A percentile compares a stretch with the other conserved stretches of the same genome.
Conservation (phyloP, 1,140 invertebrate species). For the Galleria mellonella region DNA sequence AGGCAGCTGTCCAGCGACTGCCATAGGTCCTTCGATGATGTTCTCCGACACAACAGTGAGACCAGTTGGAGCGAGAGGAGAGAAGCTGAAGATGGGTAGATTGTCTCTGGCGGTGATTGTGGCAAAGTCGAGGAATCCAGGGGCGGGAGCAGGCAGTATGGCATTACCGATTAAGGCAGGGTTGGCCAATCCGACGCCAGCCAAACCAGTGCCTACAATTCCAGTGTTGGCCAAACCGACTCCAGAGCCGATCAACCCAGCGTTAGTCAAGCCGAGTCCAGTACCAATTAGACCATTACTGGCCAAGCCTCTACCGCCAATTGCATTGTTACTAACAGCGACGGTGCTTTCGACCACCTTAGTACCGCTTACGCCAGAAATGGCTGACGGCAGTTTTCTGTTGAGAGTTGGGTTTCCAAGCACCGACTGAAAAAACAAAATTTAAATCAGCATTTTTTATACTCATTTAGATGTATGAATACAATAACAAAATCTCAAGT, state of each 20-base stretch:
- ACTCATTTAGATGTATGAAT: no score
- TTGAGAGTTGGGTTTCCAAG: no score
- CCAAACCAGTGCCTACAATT: no score
- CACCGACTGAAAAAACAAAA: no score
- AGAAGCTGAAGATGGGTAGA: neutral
- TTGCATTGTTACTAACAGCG: neutral
- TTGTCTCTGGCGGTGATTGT: neutral
- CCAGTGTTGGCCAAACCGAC: neutral
- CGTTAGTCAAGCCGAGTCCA: neutral
- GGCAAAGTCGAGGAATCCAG: neutral
- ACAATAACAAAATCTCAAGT: no score
- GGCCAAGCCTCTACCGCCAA: neutral
- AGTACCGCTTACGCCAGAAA: neutral
- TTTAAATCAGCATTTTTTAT: no score
- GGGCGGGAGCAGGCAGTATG: slow-evolving; percentile 5
- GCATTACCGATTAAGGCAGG: slow-evolving; percentile 1
- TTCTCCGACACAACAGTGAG: slow-evolving; percentile 21
- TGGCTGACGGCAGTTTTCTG: no score
- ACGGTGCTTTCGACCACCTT: neutral
- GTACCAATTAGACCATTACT: neutral
- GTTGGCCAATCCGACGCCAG: neutral
- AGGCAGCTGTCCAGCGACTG: slow-evolving; percentile 28
- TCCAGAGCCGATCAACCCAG: neutral
- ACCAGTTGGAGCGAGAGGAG: slow-evolving; percentile 17
- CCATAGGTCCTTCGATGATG: slow-evolving; percentile 23